Evolutionary conservation across 1,140 invertebrate species (phyloP).

Genomic region (Euwallacea similis): DNA sequence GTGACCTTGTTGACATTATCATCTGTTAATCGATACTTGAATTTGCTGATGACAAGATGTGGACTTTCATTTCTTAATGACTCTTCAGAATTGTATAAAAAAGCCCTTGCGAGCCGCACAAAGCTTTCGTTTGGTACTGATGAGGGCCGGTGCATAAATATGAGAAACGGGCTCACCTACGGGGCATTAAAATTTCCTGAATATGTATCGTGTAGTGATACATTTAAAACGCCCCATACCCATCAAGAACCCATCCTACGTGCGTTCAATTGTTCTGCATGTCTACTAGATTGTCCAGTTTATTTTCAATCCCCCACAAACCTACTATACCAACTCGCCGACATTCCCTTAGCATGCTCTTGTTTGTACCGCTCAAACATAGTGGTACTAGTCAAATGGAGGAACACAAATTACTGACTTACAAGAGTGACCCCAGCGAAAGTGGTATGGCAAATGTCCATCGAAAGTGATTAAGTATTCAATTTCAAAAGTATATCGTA

Average conservation of each 20-base stretch:
- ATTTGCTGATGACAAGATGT: too few species aligned
- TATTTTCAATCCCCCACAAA: constrained; percentile 35
- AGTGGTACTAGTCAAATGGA: too few species aligned
- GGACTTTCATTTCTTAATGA: too few species aligned
- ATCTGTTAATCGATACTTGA: neutral
- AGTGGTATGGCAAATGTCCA: too few species aligned
- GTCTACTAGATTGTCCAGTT: constrained; percentile 39
- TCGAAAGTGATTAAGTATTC: too few species aligned
- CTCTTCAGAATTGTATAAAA: too few species aligned
- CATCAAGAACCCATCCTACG: constrained; percentile 40
- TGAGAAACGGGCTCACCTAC: constrained; percentile 40
- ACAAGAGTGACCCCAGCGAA: too few species aligned
- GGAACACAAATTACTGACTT: too few species aligned
- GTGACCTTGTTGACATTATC: neutral
- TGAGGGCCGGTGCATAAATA: constrained; percentile 33
- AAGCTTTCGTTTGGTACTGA: constrained; percentile 12
- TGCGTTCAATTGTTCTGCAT: constrained; percentile 41
- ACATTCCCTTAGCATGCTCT: neutral
- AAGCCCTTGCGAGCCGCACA: neutral
- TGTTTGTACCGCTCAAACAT: too few species aligned
- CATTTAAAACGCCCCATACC: constrained; percentile 40
- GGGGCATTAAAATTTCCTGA: constrained; percentile 40
- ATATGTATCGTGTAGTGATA: constrained; percentile 42
- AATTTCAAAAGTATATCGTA: neutral
- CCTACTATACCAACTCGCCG: constrained; percentile 23